Evolutionary conservation across 2,797 vertebrate species (phyloP), one percentile per base, ranked within the genome.

Genomic region (Dendrocincla tyrannina): DNA sequence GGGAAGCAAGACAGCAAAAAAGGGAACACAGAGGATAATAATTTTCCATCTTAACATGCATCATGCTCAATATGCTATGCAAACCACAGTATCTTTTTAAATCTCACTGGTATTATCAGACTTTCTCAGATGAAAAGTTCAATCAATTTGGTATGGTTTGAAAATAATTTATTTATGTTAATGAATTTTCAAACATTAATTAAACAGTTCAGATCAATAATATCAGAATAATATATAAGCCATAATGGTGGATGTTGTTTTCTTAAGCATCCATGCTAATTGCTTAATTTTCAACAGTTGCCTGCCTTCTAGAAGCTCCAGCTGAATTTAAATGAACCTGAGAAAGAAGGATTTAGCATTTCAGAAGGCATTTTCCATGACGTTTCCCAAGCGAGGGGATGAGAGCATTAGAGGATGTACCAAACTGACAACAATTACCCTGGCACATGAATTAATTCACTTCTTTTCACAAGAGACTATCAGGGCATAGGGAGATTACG

Each of bases 261-360:
- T 88, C 72, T 63, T 83, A 83, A 64, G 55, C n/a, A 58, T 39
- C 46, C 50, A 91, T 55, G 16, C 24, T 91, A 92, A 89, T 58
- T 91, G 88, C 74, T 78, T 92, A 81, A 94, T 96, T 94, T 90
- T 86, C 69, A 95, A 93, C 77, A 88, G 60, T 81, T 92, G 64
- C 77, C 79, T 76, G 63, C 58, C 35, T 95, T 87, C 46, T 67
- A 92, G 77, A 81, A 95, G 77, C 74, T 76, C 50, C 46, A 59
- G 17, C 25, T 90, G 84, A 94, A 95, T 95, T 91, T 41, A 88
- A 96, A 96, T 94, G 46, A 96, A 82, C 47, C 30, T 27, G 33
- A 84, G 86, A 88, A 88, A 88, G 76, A 75, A 90, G 20, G 49
- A 84, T 90, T 95, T 92, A 88, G 80, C 86, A 89, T 83, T 95